Base-by-base conservation (phyloP, 2,888 invertebrate species). In the Drosophila neonasuta region DNA sequence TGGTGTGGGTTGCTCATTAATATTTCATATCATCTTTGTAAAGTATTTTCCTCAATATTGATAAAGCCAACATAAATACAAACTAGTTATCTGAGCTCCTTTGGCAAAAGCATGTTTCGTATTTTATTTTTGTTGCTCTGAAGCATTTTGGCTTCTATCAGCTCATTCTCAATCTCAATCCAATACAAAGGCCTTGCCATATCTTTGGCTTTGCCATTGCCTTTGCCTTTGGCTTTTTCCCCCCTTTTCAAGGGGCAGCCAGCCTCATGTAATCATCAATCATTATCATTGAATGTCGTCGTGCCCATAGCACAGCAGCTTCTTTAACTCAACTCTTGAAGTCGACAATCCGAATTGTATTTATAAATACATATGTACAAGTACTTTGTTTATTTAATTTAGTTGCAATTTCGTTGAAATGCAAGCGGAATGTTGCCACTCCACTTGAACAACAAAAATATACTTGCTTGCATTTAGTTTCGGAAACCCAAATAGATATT, bases 21-120 rank as follows among this genome's bases (percentile, higher is more conserved):
- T 79, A 72, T 56, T 68, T 57, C 46, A 74, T 64, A 57, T 39
- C 59, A 72, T 76, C 73, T 76, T 68, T 77, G 68, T 58, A 60
- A 64, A 77, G 55, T 58, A 57, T 17, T 48, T 48, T 48, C 44
- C 54, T 63, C 29, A 51, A 32, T 55, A 44, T 29, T 54, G 76
- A 68, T 80, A 70, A 59, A 24, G 32, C 42, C 29, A 49, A 34
- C 30, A 52, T 51, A 46, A 46, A 42, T 17, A 46, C 32, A 65
- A 24, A 24, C 42, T n/a, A 49, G 39, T 13, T 57, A 52, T 67
- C 51, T 57, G 36, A 24, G 11, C 30, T 58, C 15, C 54, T 44
- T 50, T 49, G 39, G 39, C 49, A 55, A 46, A 30, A 56, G n/a
- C 49, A 49, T 50, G 30, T 15, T 45, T 48, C 56, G 20, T 58